These are phyloP conservation scores for Neotragus pygmaeus DNA, from an alignment of 2,113 vertebrate species.

Conservation along the genomic window DNA sequence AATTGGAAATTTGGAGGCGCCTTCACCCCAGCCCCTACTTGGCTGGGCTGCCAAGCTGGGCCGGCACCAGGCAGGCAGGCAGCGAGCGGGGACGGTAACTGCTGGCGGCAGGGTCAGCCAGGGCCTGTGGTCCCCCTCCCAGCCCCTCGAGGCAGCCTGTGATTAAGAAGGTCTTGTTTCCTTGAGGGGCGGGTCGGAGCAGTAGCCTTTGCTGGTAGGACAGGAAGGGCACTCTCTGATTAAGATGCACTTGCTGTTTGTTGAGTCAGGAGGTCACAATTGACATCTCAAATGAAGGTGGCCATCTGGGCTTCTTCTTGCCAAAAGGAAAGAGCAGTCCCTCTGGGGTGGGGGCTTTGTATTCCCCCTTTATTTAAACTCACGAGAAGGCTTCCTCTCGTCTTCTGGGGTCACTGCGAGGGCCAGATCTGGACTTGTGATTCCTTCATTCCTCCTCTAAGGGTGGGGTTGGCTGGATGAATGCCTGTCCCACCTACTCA, in stretches of 20 bases:
- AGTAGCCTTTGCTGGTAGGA: neutral
- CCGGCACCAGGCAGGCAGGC: neutral
- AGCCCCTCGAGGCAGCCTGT: neutral
- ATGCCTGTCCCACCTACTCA: neutral
- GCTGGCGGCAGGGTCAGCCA: neutral
- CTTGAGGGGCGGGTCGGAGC: neutral
- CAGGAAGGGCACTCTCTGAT: conserved; percentile 15
- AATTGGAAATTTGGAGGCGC: conserved; percentile 69
- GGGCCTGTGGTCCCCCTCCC: neutral
- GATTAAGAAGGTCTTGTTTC: neutral
- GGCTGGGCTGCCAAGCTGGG: neutral
- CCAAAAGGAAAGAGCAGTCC: neutral
- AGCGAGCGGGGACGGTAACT: neutral
- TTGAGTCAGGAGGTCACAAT: conserved; percentile 37
- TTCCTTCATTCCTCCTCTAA: neutral
- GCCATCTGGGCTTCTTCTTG: conserved; percentile 34
- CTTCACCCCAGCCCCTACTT: neutral
- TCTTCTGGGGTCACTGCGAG: neutral
- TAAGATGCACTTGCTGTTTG: conserved; percentile 28
- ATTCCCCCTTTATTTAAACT: neutral
- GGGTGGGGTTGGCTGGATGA: neutral
- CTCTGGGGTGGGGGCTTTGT: neutral
- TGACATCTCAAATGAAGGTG: conserved; percentile 6
- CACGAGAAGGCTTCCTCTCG: neutral
- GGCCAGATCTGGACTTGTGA: neutral